phyloP scores from a whole-genome alignment of 1,140 invertebrate species.

The Sinella curviseta region DNA sequence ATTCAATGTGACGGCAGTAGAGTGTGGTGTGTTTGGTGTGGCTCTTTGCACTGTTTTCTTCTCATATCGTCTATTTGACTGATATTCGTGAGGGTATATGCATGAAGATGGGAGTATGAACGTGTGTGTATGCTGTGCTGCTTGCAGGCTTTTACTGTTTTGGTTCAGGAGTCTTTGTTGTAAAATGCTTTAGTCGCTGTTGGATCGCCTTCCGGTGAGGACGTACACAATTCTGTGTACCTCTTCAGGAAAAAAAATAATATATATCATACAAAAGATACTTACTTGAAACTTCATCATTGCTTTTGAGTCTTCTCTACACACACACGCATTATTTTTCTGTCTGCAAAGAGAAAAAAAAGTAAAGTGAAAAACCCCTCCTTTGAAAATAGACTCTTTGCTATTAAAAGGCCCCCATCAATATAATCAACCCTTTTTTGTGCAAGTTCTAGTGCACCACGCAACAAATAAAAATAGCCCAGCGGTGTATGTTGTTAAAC shows the following conservation, averaged over 20 bases:
- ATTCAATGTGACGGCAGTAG: neutral
- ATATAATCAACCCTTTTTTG: neutral
- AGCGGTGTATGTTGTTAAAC: too few relatives aligned
- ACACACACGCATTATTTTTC: neutral
- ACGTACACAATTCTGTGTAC: constrained; percentile 17
- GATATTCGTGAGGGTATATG: neutral
- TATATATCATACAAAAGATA: neutral
- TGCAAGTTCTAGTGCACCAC: neutral
- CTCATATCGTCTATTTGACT: neutral
- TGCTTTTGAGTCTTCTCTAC: neutral
- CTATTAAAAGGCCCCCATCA: neutral
- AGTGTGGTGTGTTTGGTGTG: neutral
- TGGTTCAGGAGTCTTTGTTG: constrained; percentile 11
- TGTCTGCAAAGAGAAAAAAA: neutral
- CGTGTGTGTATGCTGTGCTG: too few relatives aligned
- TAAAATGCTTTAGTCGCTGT: constrained; percentile 14
- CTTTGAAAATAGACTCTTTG: neutral
- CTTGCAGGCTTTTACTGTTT: too few relatives aligned
- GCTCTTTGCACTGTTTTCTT: neutral
- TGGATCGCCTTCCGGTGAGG: constrained; percentile 22
- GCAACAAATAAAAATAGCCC: neutral
- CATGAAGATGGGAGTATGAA: too few relatives aligned
- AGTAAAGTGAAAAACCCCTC: neutral
- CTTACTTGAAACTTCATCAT: neutral
- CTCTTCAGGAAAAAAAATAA: constrained; percentile 2